Conservation (phyloP, 1,140 invertebrate species). For the Drosophila parabipectinata region DNA sequence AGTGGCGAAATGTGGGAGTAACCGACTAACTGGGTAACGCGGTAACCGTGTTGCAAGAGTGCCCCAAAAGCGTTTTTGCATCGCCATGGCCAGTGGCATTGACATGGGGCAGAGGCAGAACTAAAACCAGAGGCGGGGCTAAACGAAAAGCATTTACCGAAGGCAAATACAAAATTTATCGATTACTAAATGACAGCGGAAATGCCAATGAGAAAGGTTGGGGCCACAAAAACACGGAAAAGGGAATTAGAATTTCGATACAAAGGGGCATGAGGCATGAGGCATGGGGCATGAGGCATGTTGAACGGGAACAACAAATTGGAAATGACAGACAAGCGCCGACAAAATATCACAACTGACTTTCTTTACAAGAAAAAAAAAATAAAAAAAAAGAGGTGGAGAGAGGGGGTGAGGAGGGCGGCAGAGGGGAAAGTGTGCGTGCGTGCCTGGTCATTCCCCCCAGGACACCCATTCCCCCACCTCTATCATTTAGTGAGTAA, state of each 20-base stretch:
- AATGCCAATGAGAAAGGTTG: slow-evolving; percentile 55
- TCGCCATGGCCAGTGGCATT: slow-evolving; percentile 17
- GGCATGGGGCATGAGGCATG: neutral
- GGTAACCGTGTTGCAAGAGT: neutral
- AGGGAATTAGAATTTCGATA: neutral
- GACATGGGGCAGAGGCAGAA: slow-evolving; percentile 1
- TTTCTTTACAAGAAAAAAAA: slow-evolving; percentile 21
- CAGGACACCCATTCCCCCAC: neutral
- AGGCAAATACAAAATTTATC: slow-evolving; percentile 77
- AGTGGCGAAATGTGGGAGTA: neutral
- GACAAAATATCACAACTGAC: slow-evolving; percentile 70
- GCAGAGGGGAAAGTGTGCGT: slow-evolving; percentile 3
- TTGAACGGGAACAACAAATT: slow-evolving; percentile 56
- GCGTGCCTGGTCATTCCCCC: slow-evolving; percentile 45
- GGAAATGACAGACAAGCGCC: slow-evolving; percentile 75
- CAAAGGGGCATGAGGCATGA: neutral
- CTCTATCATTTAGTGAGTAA: slow-evolving; percentile 36
- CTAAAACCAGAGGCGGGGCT: neutral
- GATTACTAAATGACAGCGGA: slow-evolving; percentile 72
- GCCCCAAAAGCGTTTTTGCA: slow-evolving; percentile 34
- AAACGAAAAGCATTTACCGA: slow-evolving; percentile 62
- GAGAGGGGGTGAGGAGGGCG: too few relatives aligned
- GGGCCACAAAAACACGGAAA: neutral
- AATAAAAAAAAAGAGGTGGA: slow-evolving; percentile 2
- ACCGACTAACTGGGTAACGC: neutral